These are phyloP conservation scores for Ophiodon elongatus DNA, from an alignment of 2,113 vertebrate species.

Conservation along the genomic window DNA sequence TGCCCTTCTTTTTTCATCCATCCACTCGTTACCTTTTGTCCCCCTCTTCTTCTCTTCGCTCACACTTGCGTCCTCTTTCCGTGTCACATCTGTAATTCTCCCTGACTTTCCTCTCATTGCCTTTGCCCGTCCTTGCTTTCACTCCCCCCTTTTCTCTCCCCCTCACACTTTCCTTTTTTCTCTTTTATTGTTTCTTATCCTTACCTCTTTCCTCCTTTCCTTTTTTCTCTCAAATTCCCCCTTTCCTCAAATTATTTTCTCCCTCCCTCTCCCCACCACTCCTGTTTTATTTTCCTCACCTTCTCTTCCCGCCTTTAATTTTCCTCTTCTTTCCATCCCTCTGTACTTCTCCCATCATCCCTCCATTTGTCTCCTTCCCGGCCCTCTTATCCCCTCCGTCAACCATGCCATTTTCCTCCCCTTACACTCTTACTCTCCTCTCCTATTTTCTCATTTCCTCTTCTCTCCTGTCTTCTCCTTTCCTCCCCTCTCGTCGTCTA, in stretches of 20 bases:
- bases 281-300: not conserved
- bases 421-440: too few relatives aligned
- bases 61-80: not conserved
- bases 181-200: not conserved
- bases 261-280: not conserved
- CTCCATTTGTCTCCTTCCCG: constrained; percentile 2
- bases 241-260: too few relatives aligned
- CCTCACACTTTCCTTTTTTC: not conserved
- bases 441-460: constrained; percentile 1
- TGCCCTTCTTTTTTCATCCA: not conserved
- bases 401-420: constrained; percentile 2
- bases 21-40: not conserved
- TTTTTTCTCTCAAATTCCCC: not conserved
- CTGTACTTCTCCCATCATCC: not conserved
- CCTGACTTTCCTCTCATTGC: not conserved
- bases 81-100: not conserved
- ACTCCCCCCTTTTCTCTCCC: not conserved
- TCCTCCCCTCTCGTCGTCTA: not conserved
- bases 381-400: not conserved
- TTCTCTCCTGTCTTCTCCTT: not conserved
- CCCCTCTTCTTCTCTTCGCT: not conserved
- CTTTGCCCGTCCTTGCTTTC: not conserved
- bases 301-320: not conserved
- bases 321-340: not conserved
- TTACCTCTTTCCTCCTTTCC: too few relatives aligned